phyloP scores from a whole-genome alignment of 2,888 invertebrate species.

The Dermolepida albohirtum region DNA sequence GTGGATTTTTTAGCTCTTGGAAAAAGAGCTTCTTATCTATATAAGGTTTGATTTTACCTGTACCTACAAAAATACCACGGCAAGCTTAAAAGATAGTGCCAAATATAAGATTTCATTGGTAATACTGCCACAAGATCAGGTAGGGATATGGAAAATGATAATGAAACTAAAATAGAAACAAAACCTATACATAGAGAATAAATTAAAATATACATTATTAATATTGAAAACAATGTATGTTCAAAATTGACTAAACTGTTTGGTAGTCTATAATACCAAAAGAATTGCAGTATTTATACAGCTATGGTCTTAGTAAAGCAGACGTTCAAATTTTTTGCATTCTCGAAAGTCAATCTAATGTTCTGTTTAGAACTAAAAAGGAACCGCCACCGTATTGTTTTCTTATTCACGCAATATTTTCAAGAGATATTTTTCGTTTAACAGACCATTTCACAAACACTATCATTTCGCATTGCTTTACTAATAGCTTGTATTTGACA shows the following conservation, averaged over 20 bases:
- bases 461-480: too few relatives aligned
- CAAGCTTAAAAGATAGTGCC: slow-evolving; percentile 38
- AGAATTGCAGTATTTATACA: too few relatives aligned
- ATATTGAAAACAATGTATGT: slow-evolving; percentile 3
- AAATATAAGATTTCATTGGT: slow-evolving; percentile 12
- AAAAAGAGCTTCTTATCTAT: slow-evolving; percentile 97
- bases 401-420: too few relatives aligned
- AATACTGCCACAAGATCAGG: slow-evolving; percentile 21
- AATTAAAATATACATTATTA: slow-evolving; percentile 14
- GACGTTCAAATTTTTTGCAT: too few relatives aligned
- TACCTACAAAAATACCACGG: slow-evolving; percentile 67
- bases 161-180: slow-evolving; percentile 2
- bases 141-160: slow-evolving; percentile 1
- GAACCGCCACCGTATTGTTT: too few relatives aligned
- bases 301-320: too few relatives aligned
- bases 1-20: slow-evolving; percentile 94
- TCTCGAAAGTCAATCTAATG: too few relatives aligned
- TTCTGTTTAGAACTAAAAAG: too few relatives aligned
- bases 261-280: too few relatives aligned
- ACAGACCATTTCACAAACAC: too few relatives aligned
- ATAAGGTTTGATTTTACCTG: slow-evolving; percentile 91
- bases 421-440: too few relatives aligned
- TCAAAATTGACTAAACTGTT: neutral
- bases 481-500: too few relatives aligned
- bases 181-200: slow-evolving; percentile 1